A percentile compares a stretch with the other conserved stretches of the same genome.
Conservation (phyloP, 1,140 invertebrate genomes). For the Helicoverpa armigera region DNA sequence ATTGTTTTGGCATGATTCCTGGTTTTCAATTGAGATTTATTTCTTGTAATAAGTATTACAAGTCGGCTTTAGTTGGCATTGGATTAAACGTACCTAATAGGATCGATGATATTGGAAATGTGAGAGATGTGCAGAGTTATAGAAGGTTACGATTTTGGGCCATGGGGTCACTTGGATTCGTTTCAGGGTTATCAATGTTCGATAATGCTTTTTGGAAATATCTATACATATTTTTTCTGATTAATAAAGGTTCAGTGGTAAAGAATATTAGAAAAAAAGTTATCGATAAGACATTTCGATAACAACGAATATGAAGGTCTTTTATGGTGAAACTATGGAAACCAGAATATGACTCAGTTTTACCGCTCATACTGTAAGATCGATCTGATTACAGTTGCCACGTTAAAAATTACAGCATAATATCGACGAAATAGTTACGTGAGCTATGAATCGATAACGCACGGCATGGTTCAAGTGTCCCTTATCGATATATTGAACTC, state of each 20-base stretch:
- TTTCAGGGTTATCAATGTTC: too few species aligned
- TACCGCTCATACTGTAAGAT: not conserved
- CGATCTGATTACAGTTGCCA: not conserved
- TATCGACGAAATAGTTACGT: slow-evolving; percentile 18
- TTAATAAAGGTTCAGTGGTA: too few species aligned
- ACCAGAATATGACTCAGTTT: not conserved
- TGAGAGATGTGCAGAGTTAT: too few species aligned
- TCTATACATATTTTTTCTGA: too few species aligned
- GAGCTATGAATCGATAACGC: slow-evolving; percentile 22
- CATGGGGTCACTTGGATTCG: too few species aligned
- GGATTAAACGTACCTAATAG: not conserved
- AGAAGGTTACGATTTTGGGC: too few species aligned
- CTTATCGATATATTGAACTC: slow-evolving; percentile 51
- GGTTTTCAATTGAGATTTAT: slow-evolving; percentile 35
- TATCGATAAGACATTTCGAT: too few species aligned
- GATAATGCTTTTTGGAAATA: too few species aligned
- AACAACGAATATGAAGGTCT: too few species aligned
- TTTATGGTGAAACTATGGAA: too few species aligned
- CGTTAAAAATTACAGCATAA: slow-evolving; percentile 20
- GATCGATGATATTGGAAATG: not conserved
- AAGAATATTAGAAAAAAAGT: too few species aligned
- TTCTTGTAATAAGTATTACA: slow-evolving; percentile 10
- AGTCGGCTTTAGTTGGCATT: not conserved
- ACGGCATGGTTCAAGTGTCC: slow-evolving; percentile 48
- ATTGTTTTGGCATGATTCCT: slow-evolving; percentile 25